phyloP scores from a whole-genome alignment of 2,888 invertebrate genomes.

The Callimorpha dominula region DNA sequence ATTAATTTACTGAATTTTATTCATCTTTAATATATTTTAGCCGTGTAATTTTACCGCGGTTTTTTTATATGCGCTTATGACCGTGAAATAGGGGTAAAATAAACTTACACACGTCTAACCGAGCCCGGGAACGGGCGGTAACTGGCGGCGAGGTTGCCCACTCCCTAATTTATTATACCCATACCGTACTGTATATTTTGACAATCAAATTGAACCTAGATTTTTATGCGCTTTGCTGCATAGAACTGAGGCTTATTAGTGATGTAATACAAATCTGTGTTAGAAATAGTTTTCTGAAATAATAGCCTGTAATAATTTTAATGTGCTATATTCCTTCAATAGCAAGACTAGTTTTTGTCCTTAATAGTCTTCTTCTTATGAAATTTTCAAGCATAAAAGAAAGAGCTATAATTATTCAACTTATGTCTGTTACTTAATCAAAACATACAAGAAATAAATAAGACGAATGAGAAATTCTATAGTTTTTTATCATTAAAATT shows the following conservation, averaged over 20 bases:
- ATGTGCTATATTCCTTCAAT: not conserved
- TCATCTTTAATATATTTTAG: constrained; percentile 41
- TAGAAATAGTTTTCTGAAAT: not conserved
- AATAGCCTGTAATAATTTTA: not conserved
- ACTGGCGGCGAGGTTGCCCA: constrained; percentile 58
- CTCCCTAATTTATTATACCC: constrained; percentile 24
- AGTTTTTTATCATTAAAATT: not conserved
- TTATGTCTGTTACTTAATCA: not conserved
- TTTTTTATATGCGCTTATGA: constrained; percentile 33
- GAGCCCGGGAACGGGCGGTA: constrained; percentile 76
- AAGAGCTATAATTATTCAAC: not conserved
- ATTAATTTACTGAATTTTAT: constrained; percentile 43
- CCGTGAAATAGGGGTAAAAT: constrained; percentile 27
- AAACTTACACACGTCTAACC: constrained; percentile 36
- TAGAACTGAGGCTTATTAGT: constrained; percentile 1
- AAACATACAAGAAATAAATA: not conserved
- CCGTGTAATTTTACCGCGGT: constrained; percentile 37
- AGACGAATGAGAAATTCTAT: not conserved
- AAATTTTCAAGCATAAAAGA: not conserved
- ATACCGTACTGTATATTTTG: constrained; percentile 24
- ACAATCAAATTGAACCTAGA: constrained; percentile 7
- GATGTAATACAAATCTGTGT: not conserved
- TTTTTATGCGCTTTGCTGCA: constrained; percentile 11
- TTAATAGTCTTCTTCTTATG: no score
- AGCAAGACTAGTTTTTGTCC: not conserved